Evolutionary conservation across 2,797 vertebrate species (phyloP).

Genomic region (Malurus leucopterus): DNA sequence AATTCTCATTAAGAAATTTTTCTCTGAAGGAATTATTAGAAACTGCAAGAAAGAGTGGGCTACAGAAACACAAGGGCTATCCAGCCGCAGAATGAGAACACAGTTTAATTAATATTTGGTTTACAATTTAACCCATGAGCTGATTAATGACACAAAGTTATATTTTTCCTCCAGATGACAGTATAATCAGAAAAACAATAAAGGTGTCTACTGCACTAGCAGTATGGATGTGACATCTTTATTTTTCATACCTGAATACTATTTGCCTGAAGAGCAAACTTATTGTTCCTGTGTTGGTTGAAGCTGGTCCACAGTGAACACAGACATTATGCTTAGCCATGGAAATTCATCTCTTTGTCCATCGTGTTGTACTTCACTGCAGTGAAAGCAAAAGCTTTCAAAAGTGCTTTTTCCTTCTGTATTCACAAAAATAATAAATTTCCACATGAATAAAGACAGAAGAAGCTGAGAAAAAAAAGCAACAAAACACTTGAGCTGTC

Average conservation of each 20-base stretch:
- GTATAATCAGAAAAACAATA: not conserved
- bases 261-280: not conserved
- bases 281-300: not conserved
- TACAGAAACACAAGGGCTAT: not conserved
- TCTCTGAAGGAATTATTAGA: not conserved
- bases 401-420: not conserved
- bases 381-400: not conserved
- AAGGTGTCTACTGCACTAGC: not conserved
- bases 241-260: not conserved
- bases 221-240: not conserved
- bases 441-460: not conserved
- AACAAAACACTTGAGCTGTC: not conserved
- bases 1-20: slow-evolving; percentile 5
- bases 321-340: not conserved
- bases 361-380: not conserved
- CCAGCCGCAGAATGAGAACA: not conserved
- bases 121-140: not conserved
- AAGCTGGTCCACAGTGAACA: not conserved
- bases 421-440: not conserved
- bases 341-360: not conserved
- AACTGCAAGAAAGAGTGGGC: not conserved
- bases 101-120: not conserved
- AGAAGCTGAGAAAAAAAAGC: not conserved
- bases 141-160: not conserved
- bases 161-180: not conserved